Conservation (phyloP, 2,888 invertebrate genomes). For the Cenopis cana region DNA sequence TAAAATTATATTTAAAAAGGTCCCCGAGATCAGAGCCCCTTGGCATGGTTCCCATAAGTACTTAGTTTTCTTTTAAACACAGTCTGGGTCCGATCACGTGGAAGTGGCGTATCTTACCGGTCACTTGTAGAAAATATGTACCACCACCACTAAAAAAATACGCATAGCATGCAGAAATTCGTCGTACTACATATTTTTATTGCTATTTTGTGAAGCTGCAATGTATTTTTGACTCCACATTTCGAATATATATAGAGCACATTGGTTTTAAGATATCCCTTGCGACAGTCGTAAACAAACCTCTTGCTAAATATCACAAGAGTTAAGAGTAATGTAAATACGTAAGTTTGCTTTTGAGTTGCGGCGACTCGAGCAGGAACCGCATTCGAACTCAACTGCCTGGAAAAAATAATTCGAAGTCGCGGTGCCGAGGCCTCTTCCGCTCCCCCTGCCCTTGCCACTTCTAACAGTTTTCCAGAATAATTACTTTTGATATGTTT, state of each 20-base stretch:
- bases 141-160: not conserved
- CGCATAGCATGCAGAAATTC: not conserved
- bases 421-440: conserved; percentile 61
- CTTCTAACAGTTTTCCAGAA: conserved; percentile 56
- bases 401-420: conserved; percentile 82
- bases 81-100: too few species aligned
- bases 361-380: conserved; percentile 76
- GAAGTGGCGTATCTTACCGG: too few species aligned
- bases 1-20: too few species aligned
- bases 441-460: conserved; percentile 50
- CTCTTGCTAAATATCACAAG: conserved; percentile 74
- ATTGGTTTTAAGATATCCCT: conserved; percentile 28
- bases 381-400: conserved; percentile 82
- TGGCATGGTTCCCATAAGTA: too few species aligned
- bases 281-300: conserved; percentile 43
- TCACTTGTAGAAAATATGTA: too few species aligned
- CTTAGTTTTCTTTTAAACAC: too few species aligned
- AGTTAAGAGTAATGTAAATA: conserved; percentile 82
- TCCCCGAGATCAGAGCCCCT: too few species aligned
- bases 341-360: conserved; percentile 82
- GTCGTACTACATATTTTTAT: conserved; percentile 3
- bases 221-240: conserved; percentile 32
- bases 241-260: conserved; percentile 38
- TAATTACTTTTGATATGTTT: conserved; percentile 46
- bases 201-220: conserved; percentile 19